phyloP scores from a whole-genome alignment of 2,797 vertebrate species.

The Tokudaia muenninki region DNA sequence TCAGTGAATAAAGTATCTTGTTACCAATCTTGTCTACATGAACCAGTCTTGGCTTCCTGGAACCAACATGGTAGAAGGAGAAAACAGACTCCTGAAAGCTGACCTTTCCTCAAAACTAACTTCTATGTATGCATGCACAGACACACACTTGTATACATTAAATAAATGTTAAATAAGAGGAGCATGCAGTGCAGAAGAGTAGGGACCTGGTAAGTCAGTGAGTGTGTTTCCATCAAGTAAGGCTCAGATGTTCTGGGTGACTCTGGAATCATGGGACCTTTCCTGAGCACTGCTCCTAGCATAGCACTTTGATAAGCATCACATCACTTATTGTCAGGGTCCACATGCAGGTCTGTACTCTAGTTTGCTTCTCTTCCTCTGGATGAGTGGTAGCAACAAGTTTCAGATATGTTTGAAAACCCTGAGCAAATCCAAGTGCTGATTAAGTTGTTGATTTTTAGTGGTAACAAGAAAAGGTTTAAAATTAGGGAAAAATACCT shows the following conservation, averaged over 20 bases:
- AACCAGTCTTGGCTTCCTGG: not conserved
- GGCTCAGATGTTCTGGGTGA: not conserved
- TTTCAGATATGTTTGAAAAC: slow-evolving; percentile 26
- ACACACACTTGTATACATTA: not conserved
- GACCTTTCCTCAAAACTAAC: not conserved
- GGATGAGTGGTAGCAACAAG: not conserved
- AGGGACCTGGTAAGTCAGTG: not conserved
- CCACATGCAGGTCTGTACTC: not conserved
- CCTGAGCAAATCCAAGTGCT: slow-evolving; percentile 9
- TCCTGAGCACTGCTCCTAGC: not conserved
- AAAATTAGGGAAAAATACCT: slow-evolving; percentile 7
- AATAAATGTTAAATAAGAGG: not conserved
- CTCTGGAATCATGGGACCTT: not conserved
- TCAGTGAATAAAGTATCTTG: not conserved
- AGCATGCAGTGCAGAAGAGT: not conserved
- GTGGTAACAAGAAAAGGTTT: not conserved
- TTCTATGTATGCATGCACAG: not conserved
- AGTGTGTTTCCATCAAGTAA: not conserved
- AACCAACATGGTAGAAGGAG: not conserved
- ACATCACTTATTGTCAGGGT: rapidly evolving
- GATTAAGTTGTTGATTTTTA: slow-evolving; percentile 7
- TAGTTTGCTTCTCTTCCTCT: not conserved
- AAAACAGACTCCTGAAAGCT: not conserved
- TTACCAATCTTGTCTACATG: not conserved
- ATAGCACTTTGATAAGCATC: not conserved